Percentiles rank a stretch among this genome's conserved stretches.
phyloP scores from a whole-genome alignment of 2,113 vertebrate genomes.

The Spheniscus mendiculus region DNA sequence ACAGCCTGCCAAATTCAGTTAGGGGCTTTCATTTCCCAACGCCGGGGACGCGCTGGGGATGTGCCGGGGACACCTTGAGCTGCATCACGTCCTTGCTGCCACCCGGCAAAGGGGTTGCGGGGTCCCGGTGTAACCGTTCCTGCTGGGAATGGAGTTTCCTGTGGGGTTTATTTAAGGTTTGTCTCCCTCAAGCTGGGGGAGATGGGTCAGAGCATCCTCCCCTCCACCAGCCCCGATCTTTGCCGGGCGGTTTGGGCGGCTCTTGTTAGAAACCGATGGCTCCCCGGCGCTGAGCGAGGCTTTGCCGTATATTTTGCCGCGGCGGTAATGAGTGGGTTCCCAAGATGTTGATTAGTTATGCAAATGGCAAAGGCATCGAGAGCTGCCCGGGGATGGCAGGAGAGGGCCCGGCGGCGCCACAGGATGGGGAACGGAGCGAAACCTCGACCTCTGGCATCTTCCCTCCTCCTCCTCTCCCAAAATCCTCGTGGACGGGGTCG shows the following conservation, averaged over 20 bases:
- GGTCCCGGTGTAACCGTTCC: accelerated
- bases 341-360: neutral
- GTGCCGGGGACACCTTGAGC: neutral
- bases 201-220: neutral
- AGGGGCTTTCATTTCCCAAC: neutral
- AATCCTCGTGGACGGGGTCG: accelerated
- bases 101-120: accelerated
- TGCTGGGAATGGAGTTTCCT: neutral
- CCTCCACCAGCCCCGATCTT: neutral
- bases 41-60: accelerated
- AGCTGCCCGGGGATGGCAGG: neutral
- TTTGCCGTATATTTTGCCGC: neutral
- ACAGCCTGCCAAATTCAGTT: neutral
- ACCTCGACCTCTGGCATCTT: accelerated
- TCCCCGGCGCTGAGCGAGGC: neutral
- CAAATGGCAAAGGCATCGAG: neutral
- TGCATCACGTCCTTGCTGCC: accelerated
- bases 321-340: neutral
- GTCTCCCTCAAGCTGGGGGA: neutral
- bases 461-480: neutral
- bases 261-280: neutral
- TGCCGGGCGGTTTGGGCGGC: accelerated
- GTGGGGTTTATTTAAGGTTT: neutral
- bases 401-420: accelerated
- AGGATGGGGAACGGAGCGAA: accelerated